Evolutionary conservation across 2,888 invertebrate species (phyloP), one percentile per base, ranked within the genome.

Genomic region (Ditylenchus weischeri): DNA sequence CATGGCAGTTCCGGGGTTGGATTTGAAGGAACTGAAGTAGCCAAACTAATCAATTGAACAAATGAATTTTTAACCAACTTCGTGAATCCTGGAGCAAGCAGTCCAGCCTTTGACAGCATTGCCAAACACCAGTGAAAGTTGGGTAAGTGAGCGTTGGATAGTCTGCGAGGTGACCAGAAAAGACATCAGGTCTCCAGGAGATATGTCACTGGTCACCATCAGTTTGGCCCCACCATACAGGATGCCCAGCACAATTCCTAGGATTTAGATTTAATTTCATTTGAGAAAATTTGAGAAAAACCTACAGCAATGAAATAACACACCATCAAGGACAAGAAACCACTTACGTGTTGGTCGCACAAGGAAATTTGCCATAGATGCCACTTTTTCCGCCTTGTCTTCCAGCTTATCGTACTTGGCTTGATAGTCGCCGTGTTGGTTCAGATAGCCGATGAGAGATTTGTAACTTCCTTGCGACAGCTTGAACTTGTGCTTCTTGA

Each of bases 81-180:
- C 66, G 36, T 61, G 63, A 57, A 72, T 69, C 21, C 66, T 57
- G 47, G 64, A 65, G 23, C 67, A 68, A 47, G 68, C 65, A 15
- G 69, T 58, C 64, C 57, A 72, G 0, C 93, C 94, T 75, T 91
- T 88, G 36, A 95, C 89, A 51, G 91, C 90, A 0, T 91, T 89
- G 0, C 95, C 95, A 84, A 93, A 90, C 51, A 95, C 85, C 15
- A 94, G 85, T 0, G 94, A 94, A 62, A 96, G 86, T 83, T 95
- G 93, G 0, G 90, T 89, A 23, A 95, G 86, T 0, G 94, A 95
- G 62, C 92, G 87, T 83, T 95, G 95, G 62, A 95, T 91, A 0
- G 92, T 93, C 86, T 96, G 95, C 0, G 93, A 90, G 23, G 94
- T 92, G 64, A 94, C 93, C 8, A 96, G 86, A 84, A 93, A 96